These are phyloP conservation scores for Microctonus brassicae DNA, from an alignment of 2,888 invertebrate genomes.

Conservation along the genomic window DNA sequence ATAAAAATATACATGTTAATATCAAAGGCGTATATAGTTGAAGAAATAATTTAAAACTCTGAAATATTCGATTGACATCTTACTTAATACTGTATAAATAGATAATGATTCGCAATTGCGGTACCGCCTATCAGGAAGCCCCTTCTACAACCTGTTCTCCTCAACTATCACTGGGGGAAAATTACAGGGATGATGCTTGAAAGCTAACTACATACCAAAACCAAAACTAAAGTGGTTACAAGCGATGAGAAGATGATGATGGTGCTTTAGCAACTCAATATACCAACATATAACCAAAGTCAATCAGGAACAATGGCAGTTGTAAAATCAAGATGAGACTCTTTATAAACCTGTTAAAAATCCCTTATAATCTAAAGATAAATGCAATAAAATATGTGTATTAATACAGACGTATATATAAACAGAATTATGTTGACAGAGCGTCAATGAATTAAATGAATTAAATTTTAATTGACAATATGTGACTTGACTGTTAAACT, in stretches of 20 bases:
- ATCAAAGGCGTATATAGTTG: neutral
- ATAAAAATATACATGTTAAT: neutral
- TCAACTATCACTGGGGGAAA: neutral
- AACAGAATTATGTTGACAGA: neutral
- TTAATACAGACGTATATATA: no score
- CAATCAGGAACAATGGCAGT: neutral
- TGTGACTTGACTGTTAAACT: slow-evolving; percentile 15
- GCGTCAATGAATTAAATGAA: neutral
- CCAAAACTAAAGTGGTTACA: slow-evolving; percentile 3
- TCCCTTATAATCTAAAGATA: no score
- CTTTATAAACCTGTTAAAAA: neutral
- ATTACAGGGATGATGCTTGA: slow-evolving; percentile 2
- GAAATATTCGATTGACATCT: neutral
- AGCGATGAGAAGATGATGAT: slow-evolving; percentile 1
- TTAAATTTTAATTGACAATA: neutral
- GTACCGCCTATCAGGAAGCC: neutral
- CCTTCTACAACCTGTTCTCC: neutral
- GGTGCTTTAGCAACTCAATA: neutral
- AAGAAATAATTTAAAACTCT: neutral
- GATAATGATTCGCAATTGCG: neutral
- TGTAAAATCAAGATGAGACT: neutral
- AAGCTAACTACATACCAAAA: neutral
- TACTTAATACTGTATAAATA: neutral
- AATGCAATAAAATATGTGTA: neutral
- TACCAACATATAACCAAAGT: neutral